A percentile compares a stretch with the other conserved stretches of the same genome.
Evolutionary conservation across 2,888 invertebrate species (phyloP).

Genomic region (Ceriagrion tenellum): DNA sequence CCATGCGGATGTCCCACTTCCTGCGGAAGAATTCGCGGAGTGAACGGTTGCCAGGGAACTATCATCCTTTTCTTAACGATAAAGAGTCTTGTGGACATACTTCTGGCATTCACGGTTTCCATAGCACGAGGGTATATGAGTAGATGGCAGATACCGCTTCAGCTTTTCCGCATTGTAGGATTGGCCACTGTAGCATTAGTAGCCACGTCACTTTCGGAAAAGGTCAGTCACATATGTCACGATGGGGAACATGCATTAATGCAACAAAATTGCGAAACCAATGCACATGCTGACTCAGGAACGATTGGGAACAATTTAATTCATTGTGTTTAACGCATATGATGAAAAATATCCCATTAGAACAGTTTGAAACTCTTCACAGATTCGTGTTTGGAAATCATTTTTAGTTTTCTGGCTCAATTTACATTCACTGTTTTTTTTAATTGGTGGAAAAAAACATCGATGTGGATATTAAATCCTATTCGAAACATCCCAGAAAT

Average conservation of each 20-base stretch:
- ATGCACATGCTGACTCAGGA: too few relatives aligned
- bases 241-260: not conserved
- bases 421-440: too few relatives aligned
- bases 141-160: not conserved
- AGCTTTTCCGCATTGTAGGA: not conserved
- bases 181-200: not conserved
- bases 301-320: too few relatives aligned
- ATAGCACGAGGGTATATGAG: not conserved
- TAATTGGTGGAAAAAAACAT: too few relatives aligned
- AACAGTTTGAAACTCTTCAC: too few relatives aligned
- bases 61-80: not conserved
- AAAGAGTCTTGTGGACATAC: not conserved
- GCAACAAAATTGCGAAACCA: too few relatives aligned
- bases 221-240: not conserved
- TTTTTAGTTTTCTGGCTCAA: too few relatives aligned
- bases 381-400: too few relatives aligned
- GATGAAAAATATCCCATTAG: too few relatives aligned
- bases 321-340: too few relatives aligned
- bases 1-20: not conserved
- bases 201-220: not conserved
- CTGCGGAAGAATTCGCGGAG: not conserved
- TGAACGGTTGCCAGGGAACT: not conserved
- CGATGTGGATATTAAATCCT: too few relatives aligned
- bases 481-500: too few relatives aligned
- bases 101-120: not conserved